Base-by-base conservation (phyloP, 2,797 vertebrate genomes). In the Pseudochaenichthys georgianus region DNA sequence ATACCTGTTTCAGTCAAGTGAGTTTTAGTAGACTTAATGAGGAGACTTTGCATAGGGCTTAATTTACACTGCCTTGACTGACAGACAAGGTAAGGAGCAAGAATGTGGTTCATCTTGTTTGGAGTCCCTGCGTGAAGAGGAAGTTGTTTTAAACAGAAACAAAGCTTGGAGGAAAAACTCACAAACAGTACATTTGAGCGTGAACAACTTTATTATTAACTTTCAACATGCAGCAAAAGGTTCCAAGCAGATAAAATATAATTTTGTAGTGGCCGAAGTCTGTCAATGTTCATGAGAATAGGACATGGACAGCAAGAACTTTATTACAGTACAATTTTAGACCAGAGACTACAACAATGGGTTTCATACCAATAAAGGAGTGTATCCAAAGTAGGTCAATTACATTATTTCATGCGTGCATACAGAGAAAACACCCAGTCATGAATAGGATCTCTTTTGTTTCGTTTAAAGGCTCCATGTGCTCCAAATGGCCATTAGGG, bases 401-500 rank as follows among this genome's bases (percentile, higher is more conserved):
- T 17, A 9, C 2, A 65, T 51, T 45, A 12, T 43, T 53, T 15
- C 2, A 17, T 57, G 9, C 5, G 47, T 42, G 2, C 13, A 31
- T 7, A 66, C 8, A 19, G 13, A 60, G 11, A 52, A 67, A 64
- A 42, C 21, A 28, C 43, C 19, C 15, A 4, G 7, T 47, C 0
- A 70, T 61, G 4, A 57, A 23, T 8, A 12, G 9, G 0, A 28
- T 19, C 2, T 21, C 19, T 58, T 34, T 34, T 72, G 17, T 21
- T 69, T 38, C 31, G 50, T 76, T 77, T 75, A 88, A 53, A 67
- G 58, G 5, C 31, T 21, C 13, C 60, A 60, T 15, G 1, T 65
- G 57, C 58, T 72, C 78, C 80, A 89, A 52, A 75, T 0, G 0
- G 79, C 75, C 63, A 84, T 3, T 1, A 90, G 43, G 2, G 81